Evolutionary conservation across 2,797 vertebrate species (phyloP).

Genomic region (Ctenosaura bakeri): DNA sequence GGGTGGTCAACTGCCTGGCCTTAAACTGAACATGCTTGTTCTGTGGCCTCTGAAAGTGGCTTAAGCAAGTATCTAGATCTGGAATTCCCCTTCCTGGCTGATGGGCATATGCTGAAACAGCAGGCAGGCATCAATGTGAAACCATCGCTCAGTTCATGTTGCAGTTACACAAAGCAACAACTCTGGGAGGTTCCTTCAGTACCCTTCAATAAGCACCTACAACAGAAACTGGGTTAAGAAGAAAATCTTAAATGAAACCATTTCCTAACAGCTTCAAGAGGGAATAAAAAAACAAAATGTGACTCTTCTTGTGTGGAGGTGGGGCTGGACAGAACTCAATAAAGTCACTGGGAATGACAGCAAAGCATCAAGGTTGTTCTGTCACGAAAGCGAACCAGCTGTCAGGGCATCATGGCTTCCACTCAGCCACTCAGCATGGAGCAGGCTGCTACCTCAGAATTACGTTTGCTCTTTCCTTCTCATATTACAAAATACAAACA

Average conservation of each 20-base stretch:
- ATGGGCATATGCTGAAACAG: background rate
- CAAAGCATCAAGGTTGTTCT: slow-evolving; percentile 65
- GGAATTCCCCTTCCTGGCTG: background rate
- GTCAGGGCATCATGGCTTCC: slow-evolving; percentile 45
- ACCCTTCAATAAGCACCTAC: background rate
- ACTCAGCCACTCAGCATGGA: slow-evolving; percentile 54
- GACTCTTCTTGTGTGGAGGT: slow-evolving; percentile 47
- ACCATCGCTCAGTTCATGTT: background rate
- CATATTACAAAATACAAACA: slow-evolving; percentile 86
- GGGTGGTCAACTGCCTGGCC: background rate
- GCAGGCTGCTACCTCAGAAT: slow-evolving; percentile 63
- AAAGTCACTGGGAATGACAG: slow-evolving; percentile 65
- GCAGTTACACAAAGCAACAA: too few species aligned
- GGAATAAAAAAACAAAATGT: slow-evolving; percentile 67
- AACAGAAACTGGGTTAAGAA: slow-evolving; percentile 21
- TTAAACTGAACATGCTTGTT: background rate
- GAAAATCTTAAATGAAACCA: background rate
- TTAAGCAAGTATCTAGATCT: background rate
- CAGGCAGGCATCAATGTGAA: background rate
- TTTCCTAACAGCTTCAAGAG: slow-evolving; percentile 51
- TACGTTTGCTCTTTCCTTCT: slow-evolving; percentile 61
- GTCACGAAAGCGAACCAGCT: slow-evolving; percentile 42
- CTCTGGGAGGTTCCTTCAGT: background rate
- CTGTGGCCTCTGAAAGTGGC: background rate
- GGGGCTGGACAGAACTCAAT: slow-evolving; percentile 64